Evolutionary conservation across 1,140 invertebrate genomes (phyloP).

Genomic region (Drosophila bipectinata): DNA sequence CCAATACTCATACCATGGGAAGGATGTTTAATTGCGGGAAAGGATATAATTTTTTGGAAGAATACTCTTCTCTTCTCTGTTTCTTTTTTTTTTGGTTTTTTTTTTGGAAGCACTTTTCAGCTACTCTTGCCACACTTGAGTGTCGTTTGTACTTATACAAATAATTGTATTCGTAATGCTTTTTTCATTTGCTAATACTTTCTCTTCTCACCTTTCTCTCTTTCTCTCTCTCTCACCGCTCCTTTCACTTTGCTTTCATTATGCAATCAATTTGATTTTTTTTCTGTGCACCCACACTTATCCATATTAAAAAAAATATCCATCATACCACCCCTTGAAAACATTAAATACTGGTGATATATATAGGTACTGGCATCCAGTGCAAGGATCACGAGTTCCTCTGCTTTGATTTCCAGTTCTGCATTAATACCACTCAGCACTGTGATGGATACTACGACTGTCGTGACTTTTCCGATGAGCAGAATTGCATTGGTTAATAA

Average conservation of each 20-base stretch:
- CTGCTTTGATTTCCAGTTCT: constrained; percentile 87
- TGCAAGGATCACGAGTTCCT: constrained; percentile 87
- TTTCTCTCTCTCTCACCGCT: constrained; percentile 32
- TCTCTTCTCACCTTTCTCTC: constrained; percentile 26
- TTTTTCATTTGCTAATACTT: constrained; percentile 42
- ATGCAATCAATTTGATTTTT: constrained; percentile 19
- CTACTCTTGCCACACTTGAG: neutral
- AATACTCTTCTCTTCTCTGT: neutral
- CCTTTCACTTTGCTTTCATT: constrained; percentile 19
- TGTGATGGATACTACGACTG: constrained; percentile 96
- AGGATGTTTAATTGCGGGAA: neutral
- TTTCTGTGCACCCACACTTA: constrained; percentile 11
- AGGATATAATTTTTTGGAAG: neutral
- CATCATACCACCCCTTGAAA: neutral
- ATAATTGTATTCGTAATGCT: neutral
- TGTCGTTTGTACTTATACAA: no score
- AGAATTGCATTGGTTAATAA: constrained; percentile 89
- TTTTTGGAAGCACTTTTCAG: neutral
- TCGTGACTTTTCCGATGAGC: constrained; percentile 95
- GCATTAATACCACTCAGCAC: constrained; percentile 88
- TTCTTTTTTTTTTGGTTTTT: neutral
- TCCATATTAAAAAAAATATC: neutral
- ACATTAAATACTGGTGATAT: neutral
- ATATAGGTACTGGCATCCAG: constrained; percentile 60
- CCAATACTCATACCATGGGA: neutral